A percentile compares a stretch with the other conserved stretches of the same genome.
phyloP scores from a whole-genome alignment of 2,888 invertebrate genomes.

The Hipparchia semele region DNA sequence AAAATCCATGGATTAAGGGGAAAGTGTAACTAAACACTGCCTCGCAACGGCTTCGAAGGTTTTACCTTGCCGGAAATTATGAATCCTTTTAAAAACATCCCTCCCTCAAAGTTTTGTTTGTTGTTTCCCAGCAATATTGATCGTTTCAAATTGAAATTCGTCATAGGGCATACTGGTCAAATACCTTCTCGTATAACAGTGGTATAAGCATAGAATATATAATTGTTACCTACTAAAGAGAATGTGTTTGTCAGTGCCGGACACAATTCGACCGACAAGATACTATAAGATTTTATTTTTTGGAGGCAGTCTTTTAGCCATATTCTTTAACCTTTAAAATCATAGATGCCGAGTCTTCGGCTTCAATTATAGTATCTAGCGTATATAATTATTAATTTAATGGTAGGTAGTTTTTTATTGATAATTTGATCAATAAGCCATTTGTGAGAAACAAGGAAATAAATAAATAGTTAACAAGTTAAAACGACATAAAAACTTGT shows the following conservation, averaged over 20 bases:
- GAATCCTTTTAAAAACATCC: conserved; percentile 62
- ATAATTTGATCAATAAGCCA: neutral
- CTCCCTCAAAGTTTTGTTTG: conserved; percentile 63
- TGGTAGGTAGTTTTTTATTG: neutral
- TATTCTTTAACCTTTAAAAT: neutral
- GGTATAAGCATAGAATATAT: neutral
- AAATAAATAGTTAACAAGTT: neutral
- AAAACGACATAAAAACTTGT: neutral
- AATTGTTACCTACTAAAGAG: neutral
- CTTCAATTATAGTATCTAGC: neutral
- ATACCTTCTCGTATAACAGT: neutral
- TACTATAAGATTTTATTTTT: neutral
- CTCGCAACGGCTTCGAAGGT: conserved; percentile 57
- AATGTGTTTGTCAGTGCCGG: neutral
- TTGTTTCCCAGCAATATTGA: conserved; percentile 77
- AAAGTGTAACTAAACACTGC: conserved; percentile 46
- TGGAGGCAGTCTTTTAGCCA: neutral
- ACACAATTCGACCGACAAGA: neutral
- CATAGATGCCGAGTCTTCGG: no score
- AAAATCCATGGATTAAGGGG: conserved; percentile 23
- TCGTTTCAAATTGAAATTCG: conserved; percentile 40
- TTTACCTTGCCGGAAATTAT: conserved; percentile 66
- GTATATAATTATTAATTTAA: no score
- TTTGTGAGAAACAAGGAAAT: neutral
- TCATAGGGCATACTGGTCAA: neutral